Conservation (phyloP, 2,113 vertebrate genomes). For the Ciconia stormi region DNA sequence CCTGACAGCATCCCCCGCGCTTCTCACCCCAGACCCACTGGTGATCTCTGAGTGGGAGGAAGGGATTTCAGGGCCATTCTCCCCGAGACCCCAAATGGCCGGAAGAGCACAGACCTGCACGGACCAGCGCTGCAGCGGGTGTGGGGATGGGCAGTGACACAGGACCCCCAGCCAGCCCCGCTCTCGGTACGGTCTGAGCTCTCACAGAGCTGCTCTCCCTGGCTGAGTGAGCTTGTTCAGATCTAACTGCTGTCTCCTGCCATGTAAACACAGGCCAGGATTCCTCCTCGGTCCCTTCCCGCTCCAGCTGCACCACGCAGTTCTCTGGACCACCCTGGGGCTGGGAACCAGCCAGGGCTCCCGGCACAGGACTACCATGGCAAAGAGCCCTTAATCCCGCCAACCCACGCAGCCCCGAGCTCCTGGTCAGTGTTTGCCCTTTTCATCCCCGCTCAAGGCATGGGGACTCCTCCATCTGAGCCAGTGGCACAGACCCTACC, state of each 20-base stretch:
- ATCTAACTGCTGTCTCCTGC: not conserved
- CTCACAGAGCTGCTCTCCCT: not conserved
- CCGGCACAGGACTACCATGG: not conserved
- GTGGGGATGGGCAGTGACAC: too few species aligned
- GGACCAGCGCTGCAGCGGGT: not conserved
- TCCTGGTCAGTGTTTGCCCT: not conserved
- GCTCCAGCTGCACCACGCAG: not conserved
- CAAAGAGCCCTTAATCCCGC: not conserved
- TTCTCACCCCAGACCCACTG: not conserved
- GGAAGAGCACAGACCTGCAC: not conserved
- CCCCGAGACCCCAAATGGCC: not conserved
- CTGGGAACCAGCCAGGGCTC: not conserved
- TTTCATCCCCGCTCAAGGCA: fast-evolving
- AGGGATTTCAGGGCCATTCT: not conserved
- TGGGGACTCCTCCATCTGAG: not conserved
- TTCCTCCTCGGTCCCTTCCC: not conserved
- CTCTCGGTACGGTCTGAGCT: not conserved
- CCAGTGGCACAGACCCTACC: not conserved
- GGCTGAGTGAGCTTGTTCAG: not conserved
- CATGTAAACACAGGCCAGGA: not conserved
- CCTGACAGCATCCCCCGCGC: not conserved
- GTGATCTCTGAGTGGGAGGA: not conserved
- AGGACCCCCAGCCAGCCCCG: not conserved
- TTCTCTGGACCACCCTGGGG: not conserved
- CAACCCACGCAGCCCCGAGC: not conserved